Percentiles rank a stretch among this genome's conserved stretches.
Evolutionary conservation across 2,888 invertebrate genomes (phyloP).

Genomic region (Caenorhabditis doughertyi): DNA sequence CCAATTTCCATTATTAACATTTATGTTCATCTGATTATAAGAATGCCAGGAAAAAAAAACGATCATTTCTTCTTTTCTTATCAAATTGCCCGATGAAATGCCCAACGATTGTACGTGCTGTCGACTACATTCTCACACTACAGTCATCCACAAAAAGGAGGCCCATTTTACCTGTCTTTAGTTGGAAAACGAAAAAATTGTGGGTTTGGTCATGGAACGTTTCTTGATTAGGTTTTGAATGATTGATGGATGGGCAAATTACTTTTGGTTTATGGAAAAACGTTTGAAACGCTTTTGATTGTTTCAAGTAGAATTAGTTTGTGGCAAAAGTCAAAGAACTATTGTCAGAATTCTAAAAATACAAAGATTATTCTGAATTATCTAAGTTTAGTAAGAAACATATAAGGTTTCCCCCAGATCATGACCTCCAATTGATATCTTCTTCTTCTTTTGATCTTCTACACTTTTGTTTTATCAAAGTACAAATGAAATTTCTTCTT

Average conservation of each 20-base stretch:
- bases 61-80: slow-evolving; percentile 38
- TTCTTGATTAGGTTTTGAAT: slow-evolving; percentile 12
- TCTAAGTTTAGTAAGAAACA: too few species aligned
- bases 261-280: background rate
- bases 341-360: too few species aligned
- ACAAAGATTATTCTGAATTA: too few species aligned
- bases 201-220: slow-evolving; percentile 5
- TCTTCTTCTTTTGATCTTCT: background rate
- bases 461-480: background rate
- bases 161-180: slow-evolving; percentile 12
- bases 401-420: too few species aligned
- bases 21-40: slow-evolving; percentile 2
- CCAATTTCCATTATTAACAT: background rate
- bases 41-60: slow-evolving; percentile 18
- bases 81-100: slow-evolving; percentile 32
- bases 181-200: slow-evolving; percentile 10
- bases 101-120: slow-evolving; percentile 43
- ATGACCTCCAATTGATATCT: background rate
- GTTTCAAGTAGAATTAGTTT: background rate
- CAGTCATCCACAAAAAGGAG: slow-evolving; percentile 14
- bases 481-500: background rate
- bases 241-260: slow-evolving; percentile 20
- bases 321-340: too few species aligned
- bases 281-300: background rate
- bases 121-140: slow-evolving; percentile 28